Evolutionary conservation across 2,888 invertebrate species (phyloP).

Genomic region (Germaria angustata): DNA sequence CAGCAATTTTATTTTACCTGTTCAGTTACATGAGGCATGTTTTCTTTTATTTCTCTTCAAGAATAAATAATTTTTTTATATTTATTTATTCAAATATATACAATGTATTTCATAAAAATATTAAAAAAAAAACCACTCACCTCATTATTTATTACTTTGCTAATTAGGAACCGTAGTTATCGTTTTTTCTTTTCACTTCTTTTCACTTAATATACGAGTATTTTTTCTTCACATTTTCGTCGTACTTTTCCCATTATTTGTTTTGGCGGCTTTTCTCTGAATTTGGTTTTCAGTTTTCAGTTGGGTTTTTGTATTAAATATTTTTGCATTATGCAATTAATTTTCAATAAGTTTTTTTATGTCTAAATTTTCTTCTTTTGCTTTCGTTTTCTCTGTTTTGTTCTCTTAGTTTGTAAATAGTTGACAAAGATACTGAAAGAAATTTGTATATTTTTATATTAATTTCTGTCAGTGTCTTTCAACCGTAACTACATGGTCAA

Average conservation of each 20-base stretch:
- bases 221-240: not conserved
- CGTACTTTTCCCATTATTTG: not conserved
- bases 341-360: slow-evolving; percentile 24
- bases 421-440: not conserved
- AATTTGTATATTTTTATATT: too few species aligned
- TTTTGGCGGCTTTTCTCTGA: slow-evolving; percentile 41
- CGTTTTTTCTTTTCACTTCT: slow-evolving; percentile 30
- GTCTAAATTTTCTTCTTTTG: not conserved
- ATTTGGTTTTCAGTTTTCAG: slow-evolving; percentile 24
- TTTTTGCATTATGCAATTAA: slow-evolving; percentile 50
- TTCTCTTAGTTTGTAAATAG: slow-evolving; percentile 56
- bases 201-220: not conserved
- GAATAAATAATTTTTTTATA: slow-evolving; percentile 33
- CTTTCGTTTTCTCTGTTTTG: slow-evolving; percentile 46
- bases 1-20: not conserved
- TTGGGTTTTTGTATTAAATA: slow-evolving; percentile 22
- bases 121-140: not conserved
- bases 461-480: too few species aligned
- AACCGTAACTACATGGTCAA: too few species aligned
- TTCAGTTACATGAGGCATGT: slow-evolving; percentile 17
- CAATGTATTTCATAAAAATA: not conserved
- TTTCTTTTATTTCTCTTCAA: slow-evolving; percentile 9
- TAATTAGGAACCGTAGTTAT: slow-evolving; percentile 1
- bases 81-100: not conserved
- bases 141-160: slow-evolving; percentile 39